Conservation (phyloP, 2,888 invertebrate species). For the Axea sp. region DNA sequence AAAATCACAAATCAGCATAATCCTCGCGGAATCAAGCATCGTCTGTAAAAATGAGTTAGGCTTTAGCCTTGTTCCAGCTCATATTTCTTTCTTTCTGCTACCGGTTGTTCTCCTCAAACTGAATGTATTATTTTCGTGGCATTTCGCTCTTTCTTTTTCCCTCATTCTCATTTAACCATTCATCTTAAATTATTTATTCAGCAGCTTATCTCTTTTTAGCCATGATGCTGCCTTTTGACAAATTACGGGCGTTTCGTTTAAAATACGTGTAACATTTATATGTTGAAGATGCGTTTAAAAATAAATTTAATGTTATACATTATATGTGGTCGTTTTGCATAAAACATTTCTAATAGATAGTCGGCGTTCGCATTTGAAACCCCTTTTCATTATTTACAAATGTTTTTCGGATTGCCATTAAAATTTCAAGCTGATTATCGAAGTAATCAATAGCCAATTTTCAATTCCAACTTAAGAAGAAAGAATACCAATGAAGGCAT, state of each 20-base stretch:
- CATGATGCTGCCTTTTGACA: conserved; percentile 65
- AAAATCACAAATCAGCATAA: conserved; percentile 59
- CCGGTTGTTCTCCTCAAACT: conserved; percentile 64
- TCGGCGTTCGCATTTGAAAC: no score
- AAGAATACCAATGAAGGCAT: conserved; percentile 49
- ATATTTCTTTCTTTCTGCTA: conserved; percentile 55
- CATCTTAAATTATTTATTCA: conserved; percentile 60
- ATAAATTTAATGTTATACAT: no score
- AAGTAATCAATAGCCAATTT: conserved; percentile 29
- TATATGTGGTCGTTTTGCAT: no score
- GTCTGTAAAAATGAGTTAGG: conserved; percentile 56
- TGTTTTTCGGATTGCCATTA: no score
- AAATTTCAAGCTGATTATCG: no score
- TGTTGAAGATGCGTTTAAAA: conserved; percentile 10
- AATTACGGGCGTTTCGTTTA: conserved; percentile 65
- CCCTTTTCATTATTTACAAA: no score
- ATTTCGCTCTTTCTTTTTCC: conserved; percentile 3
- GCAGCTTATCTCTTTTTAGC: conserved; percentile 54
- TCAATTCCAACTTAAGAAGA: conserved; percentile 1
- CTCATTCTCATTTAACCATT: conserved; percentile 46
- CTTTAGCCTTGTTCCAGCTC: conserved; percentile 58
- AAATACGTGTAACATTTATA: conserved; percentile 49
- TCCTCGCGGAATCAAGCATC: conserved; percentile 47
- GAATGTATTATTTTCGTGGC: conserved; percentile 65
- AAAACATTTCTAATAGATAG: no score